These are phyloP conservation scores for Lasiommata megera DNA, from an alignment of 2,888 invertebrate species.

Conservation along the genomic window DNA sequence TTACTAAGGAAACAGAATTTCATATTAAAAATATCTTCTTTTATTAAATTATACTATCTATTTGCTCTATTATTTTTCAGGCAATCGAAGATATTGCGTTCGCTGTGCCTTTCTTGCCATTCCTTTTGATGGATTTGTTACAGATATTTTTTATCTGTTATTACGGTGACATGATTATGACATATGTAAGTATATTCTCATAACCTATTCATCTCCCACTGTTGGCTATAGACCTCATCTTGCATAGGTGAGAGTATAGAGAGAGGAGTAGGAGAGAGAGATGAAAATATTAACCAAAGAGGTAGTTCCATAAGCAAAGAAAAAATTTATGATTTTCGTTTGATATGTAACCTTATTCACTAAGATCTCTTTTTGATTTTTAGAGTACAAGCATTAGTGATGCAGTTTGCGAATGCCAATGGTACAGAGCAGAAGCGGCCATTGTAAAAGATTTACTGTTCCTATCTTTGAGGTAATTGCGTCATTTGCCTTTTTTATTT, in stretches of 20 bases:
- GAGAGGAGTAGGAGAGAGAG: too few species aligned
- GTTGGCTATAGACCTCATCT: slow-evolving; percentile 3
- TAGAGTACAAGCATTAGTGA: slow-evolving; percentile 49
- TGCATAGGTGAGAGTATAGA: too few species aligned
- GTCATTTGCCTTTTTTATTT: slow-evolving; percentile 4
- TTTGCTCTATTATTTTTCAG: slow-evolving; percentile 40
- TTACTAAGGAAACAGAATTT: not conserved
- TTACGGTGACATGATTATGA: slow-evolving; percentile 51
- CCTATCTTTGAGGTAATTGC: slow-evolving; percentile 47
- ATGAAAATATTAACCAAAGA: too few species aligned
- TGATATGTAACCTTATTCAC: not conserved
- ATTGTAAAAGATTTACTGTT: slow-evolving; percentile 49
- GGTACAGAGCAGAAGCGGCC: slow-evolving; percentile 45
- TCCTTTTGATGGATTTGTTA: slow-evolving; percentile 44
- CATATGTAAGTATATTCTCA: slow-evolving; percentile 43
- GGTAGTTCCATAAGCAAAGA: too few species aligned
- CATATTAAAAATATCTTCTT: not conserved
- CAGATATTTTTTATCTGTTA: slow-evolving; percentile 57
- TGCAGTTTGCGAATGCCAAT: slow-evolving; percentile 49
- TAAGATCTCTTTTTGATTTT: slow-evolving; percentile 26
- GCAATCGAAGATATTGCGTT: slow-evolving; percentile 42
- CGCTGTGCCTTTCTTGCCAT: slow-evolving; percentile 46
- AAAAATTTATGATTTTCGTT: too few species aligned
- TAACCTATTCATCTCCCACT: not conserved
- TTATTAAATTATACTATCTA: not conserved